Percentiles rank a stretch among this genome's conserved stretches.
These are phyloP conservation scores for Neuroscelio doddi DNA, from an alignment of 2,888 invertebrate genomes.

Conservation along the genomic window DNA sequence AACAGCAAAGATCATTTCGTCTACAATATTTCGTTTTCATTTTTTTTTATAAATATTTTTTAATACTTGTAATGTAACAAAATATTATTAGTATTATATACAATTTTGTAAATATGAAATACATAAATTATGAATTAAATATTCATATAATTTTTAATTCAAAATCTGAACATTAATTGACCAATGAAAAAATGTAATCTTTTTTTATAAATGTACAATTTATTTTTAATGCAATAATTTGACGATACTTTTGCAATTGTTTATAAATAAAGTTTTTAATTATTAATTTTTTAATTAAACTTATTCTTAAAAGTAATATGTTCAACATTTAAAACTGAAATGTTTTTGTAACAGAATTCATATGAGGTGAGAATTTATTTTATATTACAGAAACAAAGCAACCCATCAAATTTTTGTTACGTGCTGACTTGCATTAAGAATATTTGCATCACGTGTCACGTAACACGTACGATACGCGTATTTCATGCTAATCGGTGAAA, in stretches of 20 bases:
- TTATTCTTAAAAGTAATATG: background rate
- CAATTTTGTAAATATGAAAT: too few species aligned
- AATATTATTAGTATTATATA: too few species aligned
- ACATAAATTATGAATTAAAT: too few species aligned
- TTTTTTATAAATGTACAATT: too few species aligned
- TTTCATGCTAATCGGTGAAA: slow-evolving; percentile 45
- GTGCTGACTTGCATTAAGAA: slow-evolving; percentile 22
- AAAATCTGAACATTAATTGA: too few species aligned
- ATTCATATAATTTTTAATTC: too few species aligned
- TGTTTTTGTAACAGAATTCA: background rate
- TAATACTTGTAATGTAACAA: too few species aligned
- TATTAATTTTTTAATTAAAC: background rate
- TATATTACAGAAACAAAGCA: slow-evolving; percentile 1
- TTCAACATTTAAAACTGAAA: background rate
- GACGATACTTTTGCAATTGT: too few species aligned
- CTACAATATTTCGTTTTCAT: background rate
- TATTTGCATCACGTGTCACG: slow-evolving; percentile 56
- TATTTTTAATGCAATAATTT: too few species aligned
- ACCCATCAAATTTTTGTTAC: slow-evolving; percentile 18
- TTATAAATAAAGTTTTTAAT: too few species aligned
- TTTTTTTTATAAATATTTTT: background rate
- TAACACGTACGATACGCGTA: slow-evolving; percentile 50
- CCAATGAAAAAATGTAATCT: too few species aligned
- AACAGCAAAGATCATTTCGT: background rate
- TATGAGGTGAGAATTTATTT: background rate